Base-by-base conservation (phyloP, 1,140 invertebrate genomes). In the Sycophila sp. region DNA sequence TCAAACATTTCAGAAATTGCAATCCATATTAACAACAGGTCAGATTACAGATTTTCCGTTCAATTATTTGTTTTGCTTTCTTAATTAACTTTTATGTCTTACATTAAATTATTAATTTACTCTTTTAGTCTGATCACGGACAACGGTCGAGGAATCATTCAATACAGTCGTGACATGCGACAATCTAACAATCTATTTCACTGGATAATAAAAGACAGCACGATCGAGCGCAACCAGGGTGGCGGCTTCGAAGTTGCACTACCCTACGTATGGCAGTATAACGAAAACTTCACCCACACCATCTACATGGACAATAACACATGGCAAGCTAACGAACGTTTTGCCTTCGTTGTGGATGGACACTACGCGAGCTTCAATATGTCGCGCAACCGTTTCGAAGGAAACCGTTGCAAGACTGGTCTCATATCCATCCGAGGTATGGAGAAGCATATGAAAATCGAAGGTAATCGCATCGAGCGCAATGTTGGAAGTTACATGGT, bases 141-240 rank as follows among this genome's bases (percentile, higher is more conserved):
- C 74, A 97, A 98, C 82, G 94, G 93, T 0, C 89, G 89, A 79
- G 96, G 94, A 2, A 92, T 98, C 71, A 88, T 90, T 63, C 96
- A 98, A 75, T 94, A 94, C 76, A 95, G 94, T 51, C 91, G 95
- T 76, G 96, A 98, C 82, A 89, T 97, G 74, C 90, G 95, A 67
- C 92, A 94, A 66, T 97, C 95, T 0, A 97, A 97, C 77, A 98
- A 98, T 87, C 85, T 98, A 0, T 98, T 96, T 84, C 96, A 98
- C 79, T 98, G 97, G 90, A 89, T 94, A 26, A 81, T 98, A 32
- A 92, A 94, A 85, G 95, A 96, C 76, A 94, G 94, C 73, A 93
- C 94, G 0, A 90, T 97, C 38, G 94, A 96, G 78, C 88, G 94
- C 73, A 98, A 98, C 81, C 86, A 86, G 62, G 88, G 89, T 32